Base-by-base conservation (phyloP, 2,113 vertebrate genomes). In the Antechinus flavipes region DNA sequence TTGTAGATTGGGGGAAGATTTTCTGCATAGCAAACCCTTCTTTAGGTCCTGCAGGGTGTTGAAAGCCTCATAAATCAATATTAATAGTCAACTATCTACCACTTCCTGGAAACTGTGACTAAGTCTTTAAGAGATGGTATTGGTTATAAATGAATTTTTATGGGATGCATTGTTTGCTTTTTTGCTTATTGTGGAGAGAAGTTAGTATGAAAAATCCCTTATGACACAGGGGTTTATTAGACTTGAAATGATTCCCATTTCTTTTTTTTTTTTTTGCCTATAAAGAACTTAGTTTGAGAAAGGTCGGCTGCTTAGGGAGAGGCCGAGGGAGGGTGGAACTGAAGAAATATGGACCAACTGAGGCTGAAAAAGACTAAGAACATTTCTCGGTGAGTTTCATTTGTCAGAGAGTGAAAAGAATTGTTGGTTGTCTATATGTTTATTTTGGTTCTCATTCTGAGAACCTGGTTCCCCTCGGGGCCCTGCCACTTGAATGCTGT, bases 141-240 rank as follows among this genome's bases (percentile, higher is more conserved):
- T 96, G 8, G 1, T 91, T 96, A 93, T 97, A 97, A 97, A 98
- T 96, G 11, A 96, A 96, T 97, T 97, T 97, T 96, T 92, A 54
- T 0, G 8, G 90, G 84, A 92, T 94, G 35, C 91, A 61, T 54
- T 91, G 61, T 49, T 94, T 96, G 89, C 27, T 94, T 96, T 96
- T 91, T 91, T 26, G 54, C 30, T 90, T 89, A 0, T 92, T 89
- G 50, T 93, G 56, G 76, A 94, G 90, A 97, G 92, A 94, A 95
- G 84, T 46, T 92, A 2, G 53, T 92, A 76, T 12, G 54, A 53
- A 56, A 90, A 94, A 42, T 76, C 92, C 61, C 92, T 91, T 0
- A 25, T 92, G 94, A 23, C 52, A 95, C 1, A 0, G 49, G 94
- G 76, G 94, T 95, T 96, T 94, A 95, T 89, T 93, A 25, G 93